phyloP scores from a whole-genome alignment of 2,113 vertebrate genomes.

The Pseudorectes ferrugineus region DNA sequence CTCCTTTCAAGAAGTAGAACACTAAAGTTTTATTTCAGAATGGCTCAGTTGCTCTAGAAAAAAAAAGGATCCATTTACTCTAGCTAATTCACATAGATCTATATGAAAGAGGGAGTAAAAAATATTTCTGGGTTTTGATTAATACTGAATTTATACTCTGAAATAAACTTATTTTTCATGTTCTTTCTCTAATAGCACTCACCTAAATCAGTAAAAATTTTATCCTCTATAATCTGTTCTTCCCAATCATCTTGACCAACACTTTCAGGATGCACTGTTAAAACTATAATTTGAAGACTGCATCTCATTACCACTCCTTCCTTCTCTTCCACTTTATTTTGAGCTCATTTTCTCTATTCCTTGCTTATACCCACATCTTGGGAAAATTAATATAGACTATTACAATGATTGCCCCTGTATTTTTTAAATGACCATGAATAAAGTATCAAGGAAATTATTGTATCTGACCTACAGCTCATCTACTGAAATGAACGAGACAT shows the following conservation, averaged over 20 bases:
- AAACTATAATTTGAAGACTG: background rate
- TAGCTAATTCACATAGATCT: background rate
- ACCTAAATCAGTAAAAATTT: background rate
- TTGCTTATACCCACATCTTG: background rate
- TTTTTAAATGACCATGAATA: background rate
- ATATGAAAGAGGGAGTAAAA: background rate
- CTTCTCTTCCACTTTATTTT: background rate
- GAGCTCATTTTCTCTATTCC: background rate
- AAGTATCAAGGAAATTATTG: background rate
- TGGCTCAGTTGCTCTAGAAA: background rate
- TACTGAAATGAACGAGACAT: background rate
- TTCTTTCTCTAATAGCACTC: background rate
- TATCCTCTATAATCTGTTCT: background rate
- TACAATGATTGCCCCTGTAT: background rate
- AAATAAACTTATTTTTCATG: background rate
- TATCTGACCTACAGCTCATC: background rate
- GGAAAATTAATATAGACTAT: background rate
- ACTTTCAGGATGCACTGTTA: background rate
- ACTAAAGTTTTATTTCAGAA: background rate
- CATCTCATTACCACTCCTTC: background rate
- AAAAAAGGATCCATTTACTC: background rate
- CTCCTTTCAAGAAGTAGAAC: background rate
- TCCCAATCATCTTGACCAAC: background rate
- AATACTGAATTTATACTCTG: background rate
- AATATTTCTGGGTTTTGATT: background rate